Percentiles rank a stretch among this genome's conserved stretches.
Evolutionary conservation across 2,797 vertebrate species (phyloP).

Genomic region (Zonotrichia albicollis): DNA sequence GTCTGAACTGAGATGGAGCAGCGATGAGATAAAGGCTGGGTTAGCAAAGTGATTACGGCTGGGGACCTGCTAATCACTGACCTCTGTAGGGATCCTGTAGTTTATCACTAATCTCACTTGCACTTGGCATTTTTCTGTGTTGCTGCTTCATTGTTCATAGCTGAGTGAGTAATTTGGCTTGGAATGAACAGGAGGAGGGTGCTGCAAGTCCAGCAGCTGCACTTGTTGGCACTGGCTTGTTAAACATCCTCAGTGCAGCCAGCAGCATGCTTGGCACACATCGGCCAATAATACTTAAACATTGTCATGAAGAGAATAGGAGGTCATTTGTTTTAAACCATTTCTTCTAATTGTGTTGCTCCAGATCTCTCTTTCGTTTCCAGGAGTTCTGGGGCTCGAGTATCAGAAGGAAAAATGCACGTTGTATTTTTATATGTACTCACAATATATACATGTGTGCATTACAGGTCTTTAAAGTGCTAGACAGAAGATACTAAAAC

Average conservation of each 20-base stretch:
- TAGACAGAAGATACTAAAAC: neutral
- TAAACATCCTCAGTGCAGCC: slow-evolving; percentile 73
- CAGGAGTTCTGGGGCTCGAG: neutral
- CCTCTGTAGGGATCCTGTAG: slow-evolving; percentile 74
- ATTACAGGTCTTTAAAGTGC: neutral
- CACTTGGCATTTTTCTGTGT: slow-evolving; percentile 70
- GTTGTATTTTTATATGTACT: neutral
- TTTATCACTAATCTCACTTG: slow-evolving; percentile 76
- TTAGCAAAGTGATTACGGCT: slow-evolving; percentile 65
- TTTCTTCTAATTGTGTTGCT: neutral
- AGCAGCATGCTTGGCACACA: slow-evolving; percentile 74
- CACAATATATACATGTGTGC: accelerated
- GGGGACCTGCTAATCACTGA: slow-evolving; percentile 77
- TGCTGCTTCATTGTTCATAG: slow-evolving; percentile 71
- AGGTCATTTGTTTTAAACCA: slow-evolving; percentile 43
- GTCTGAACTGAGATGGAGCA: slow-evolving; percentile 60
- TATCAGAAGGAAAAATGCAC: neutral
- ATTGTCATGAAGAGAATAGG: slow-evolving; percentile 69
- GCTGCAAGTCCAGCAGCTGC: slow-evolving; percentile 80
- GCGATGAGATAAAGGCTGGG: slow-evolving; percentile 68
- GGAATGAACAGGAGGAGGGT: slow-evolving; percentile 66
- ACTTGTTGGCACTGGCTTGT: slow-evolving; percentile 77
- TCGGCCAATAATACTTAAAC: slow-evolving; percentile 75
- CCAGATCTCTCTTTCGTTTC: neutral
- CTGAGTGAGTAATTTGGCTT: slow-evolving; percentile 76